Percentiles rank a stretch among this genome's conserved stretches.
phyloP scores from a whole-genome alignment of 2,888 invertebrate genomes.

The Drosophila rellima region DNA sequence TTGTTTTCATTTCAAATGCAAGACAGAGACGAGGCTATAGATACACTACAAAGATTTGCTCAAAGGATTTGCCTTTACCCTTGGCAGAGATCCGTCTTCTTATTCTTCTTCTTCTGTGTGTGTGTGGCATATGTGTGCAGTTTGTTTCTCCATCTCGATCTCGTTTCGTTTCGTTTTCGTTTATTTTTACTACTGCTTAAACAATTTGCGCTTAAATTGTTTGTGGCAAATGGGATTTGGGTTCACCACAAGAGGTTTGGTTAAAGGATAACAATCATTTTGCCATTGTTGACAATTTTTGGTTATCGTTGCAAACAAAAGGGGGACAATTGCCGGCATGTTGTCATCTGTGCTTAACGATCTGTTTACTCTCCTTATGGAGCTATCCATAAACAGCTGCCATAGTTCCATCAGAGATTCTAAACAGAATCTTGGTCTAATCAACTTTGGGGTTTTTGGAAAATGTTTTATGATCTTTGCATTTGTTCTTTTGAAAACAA shows the following conservation, averaged over 20 bases:
- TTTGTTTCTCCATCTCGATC: conserved; percentile 39
- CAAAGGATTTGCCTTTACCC: conserved; percentile 67
- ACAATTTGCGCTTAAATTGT: conserved; percentile 75
- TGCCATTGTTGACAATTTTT: conserved; percentile 71
- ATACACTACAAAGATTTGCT: conserved; percentile 64
- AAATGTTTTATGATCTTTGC: conserved; percentile 24
- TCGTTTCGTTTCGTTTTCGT: conserved; percentile 39
- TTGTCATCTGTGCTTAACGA: conserved; percentile 69
- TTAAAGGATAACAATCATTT: conserved; percentile 82
- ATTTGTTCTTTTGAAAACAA: conserved; percentile 19
- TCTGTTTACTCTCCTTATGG: conserved; percentile 54
- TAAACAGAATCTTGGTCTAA: conserved; percentile 8
- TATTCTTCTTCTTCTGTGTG: conserved; percentile 1
- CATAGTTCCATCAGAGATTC: conserved; percentile 19
- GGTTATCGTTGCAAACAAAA: conserved; percentile 35
- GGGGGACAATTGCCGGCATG: conserved; percentile 61
- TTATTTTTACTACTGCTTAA: conserved; percentile 73
- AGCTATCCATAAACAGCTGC: conserved; percentile 47
- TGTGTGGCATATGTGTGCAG: conserved; percentile 65
- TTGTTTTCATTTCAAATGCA: conserved; percentile 72
- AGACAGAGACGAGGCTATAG: conserved; percentile 25
- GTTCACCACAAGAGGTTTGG: conserved; percentile 77
- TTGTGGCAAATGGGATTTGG: conserved; percentile 80
- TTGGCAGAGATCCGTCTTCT: not conserved
- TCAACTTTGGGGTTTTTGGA: conserved; percentile 15